A percentile compares a stretch with the other conserved stretches of the same genome.
Evolutionary conservation across 2,888 invertebrate species (phyloP).

Genomic region (Lepidocyrtoides sp.): DNA sequence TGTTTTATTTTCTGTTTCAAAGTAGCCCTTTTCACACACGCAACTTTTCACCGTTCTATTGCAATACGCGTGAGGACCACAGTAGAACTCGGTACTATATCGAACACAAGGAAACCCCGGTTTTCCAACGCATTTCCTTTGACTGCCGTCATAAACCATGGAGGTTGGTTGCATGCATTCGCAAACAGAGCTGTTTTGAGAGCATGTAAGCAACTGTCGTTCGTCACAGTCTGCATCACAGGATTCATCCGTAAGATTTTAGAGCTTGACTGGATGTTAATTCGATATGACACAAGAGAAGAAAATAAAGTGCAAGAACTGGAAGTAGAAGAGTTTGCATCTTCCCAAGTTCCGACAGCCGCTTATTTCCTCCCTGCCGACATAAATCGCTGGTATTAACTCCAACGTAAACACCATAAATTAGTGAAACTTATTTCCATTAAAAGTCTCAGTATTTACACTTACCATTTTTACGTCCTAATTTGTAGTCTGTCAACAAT

Average conservation of each 20-base stretch:
- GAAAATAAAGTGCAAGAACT: background rate
- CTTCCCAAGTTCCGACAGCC: background rate
- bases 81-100: slow-evolving; percentile 63
- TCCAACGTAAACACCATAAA: slow-evolving; percentile 67
- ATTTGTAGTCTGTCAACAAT: slow-evolving; percentile 58
- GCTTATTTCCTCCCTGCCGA: slow-evolving; percentile 18
- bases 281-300: slow-evolving; percentile 32
- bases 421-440: slow-evolving; percentile 51
- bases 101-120: slow-evolving; percentile 66
- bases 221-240: slow-evolving; percentile 81
- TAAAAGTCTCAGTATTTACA: slow-evolving; percentile 14
- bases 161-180: slow-evolving; percentile 77
- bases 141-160: slow-evolving; percentile 70
- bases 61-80: slow-evolving; percentile 70
- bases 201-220: slow-evolving; percentile 71
- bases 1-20: slow-evolving; percentile 79
- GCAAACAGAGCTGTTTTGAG: slow-evolving; percentile 71
- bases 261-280: slow-evolving; percentile 66
- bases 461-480: slow-evolving; percentile 67
- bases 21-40: slow-evolving; percentile 75
- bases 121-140: slow-evolving; percentile 65
- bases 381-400: slow-evolving; percentile 33
- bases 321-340: background rate
- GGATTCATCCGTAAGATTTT: slow-evolving; percentile 74
- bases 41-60: slow-evolving; percentile 55